Percentiles rank a stretch among this genome's conserved stretches.
phyloP scores from a whole-genome alignment of 2,797 vertebrate genomes.

The Rhynchotus rufescens region DNA sequence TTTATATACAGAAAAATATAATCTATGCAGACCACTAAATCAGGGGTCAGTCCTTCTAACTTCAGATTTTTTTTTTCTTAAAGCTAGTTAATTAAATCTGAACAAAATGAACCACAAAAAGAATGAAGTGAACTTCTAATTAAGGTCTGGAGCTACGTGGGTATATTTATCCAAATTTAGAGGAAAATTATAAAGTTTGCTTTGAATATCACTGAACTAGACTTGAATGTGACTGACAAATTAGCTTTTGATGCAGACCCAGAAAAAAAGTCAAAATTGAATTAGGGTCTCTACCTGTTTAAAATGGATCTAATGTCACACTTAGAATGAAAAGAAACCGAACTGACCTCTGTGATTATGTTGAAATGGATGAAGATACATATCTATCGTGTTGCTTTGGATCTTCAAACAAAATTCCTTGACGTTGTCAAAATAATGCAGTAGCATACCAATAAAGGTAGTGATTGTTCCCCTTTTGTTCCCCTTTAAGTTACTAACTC shows the following conservation, averaged over 20 bases:
- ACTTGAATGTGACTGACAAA: conserved; percentile 25
- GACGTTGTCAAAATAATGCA: background rate
- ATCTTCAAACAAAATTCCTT: background rate
- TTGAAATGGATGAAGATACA: background rate
- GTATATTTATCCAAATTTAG: conserved; percentile 4
- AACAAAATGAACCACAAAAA: background rate
- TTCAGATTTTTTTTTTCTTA: background rate
- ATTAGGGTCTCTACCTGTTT: conserved; percentile 40
- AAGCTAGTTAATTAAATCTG: background rate
- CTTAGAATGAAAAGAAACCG: conserved; percentile 7
- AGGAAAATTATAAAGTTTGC: conserved; percentile 32
- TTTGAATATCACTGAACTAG: conserved; percentile 3
- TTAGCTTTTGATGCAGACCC: conserved; percentile 39
- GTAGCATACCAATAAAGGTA: background rate
- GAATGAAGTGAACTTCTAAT: background rate
- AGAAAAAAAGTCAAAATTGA: conserved; percentile 43
- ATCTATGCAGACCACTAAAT: background rate
- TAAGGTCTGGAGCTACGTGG: background rate
- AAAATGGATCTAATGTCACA: conserved; percentile 48
- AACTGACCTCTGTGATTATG: background rate
- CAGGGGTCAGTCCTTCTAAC: background rate
- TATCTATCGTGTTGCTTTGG: background rate
- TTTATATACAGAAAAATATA: background rate
- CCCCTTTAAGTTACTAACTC: background rate
- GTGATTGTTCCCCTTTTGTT: background rate